Evolutionary conservation across 2,113 vertebrate species (phyloP).

Genomic region (Anoura caudifer): DNA sequence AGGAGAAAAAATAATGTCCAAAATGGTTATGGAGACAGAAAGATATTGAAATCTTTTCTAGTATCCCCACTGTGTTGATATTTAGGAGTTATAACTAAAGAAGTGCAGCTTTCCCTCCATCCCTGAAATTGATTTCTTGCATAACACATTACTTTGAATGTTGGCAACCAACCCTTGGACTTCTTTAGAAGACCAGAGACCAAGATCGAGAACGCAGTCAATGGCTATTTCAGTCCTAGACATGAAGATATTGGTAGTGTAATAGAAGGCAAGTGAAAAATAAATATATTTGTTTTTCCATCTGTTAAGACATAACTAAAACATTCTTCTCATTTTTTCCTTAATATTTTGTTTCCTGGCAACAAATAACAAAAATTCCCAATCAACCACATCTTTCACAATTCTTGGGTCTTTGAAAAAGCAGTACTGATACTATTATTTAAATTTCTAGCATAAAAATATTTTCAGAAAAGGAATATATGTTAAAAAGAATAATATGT

Average conservation of each 20-base stretch:
- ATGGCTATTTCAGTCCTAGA: conserved; percentile 17
- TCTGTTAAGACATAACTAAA: conserved; percentile 68
- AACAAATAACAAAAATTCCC: conserved; percentile 79
- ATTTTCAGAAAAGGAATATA: background rate
- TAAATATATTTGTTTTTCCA: conserved; percentile 72
- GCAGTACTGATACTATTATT: conserved; percentile 17
- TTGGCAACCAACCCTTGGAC: conserved; percentile 15
- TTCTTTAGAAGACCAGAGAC: conserved; percentile 35
- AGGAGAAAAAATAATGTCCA: background rate
- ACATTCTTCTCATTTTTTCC: conserved; percentile 70
- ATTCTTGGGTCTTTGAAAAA: background rate
- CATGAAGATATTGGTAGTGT: conserved; percentile 33
- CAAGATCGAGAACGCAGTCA: background rate
- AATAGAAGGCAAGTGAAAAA: conserved; percentile 52
- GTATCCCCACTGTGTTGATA: background rate
- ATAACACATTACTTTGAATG: conserved; percentile 38
- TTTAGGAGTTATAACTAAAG: conserved; percentile 26
- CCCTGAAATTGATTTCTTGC: conserved; percentile 43
- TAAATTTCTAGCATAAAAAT: conserved; percentile 30
- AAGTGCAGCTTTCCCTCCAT: background rate
- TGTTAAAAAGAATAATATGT: background rate
- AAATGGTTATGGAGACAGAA: conserved; percentile 21
- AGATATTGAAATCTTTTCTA: conserved; percentile 13
- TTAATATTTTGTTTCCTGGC: conserved; percentile 81
- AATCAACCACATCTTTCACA: conserved; percentile 74